Base-by-base conservation (phyloP, 2,113 vertebrate species). In the Agelaius tricolor region DNA sequence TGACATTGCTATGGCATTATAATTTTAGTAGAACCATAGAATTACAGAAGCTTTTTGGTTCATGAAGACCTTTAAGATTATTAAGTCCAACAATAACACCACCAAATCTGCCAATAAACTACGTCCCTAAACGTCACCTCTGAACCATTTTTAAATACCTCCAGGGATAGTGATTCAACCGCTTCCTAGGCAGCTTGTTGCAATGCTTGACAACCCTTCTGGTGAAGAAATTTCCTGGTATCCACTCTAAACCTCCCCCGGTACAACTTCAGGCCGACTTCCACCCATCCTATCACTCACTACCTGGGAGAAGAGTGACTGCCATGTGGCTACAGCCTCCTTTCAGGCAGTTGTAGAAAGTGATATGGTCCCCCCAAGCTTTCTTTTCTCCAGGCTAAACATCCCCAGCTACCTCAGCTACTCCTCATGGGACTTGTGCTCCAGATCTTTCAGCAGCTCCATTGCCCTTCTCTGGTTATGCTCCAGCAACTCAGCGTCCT, bases 381-480 rank as follows among this genome's bases (percentile, higher is more conserved):
- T 81, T 26, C 43, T 68, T 27, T 67, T 33, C 65, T 68, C 13
- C 10, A 58, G 23, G 3, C 4, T 24, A 22, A 80, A 37, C 13
- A 55, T 11, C 17, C 7, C 12, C 52, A n/a, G 57, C 6, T 75
- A 19, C 15, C 23, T 28, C 68, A 88, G 30, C 8, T 0, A 0
- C 6, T 67, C 15, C 13, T 39, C 20, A 16, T 4, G 18, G 3
- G 6, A 37, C 7, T 31, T 62, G 15, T 33, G 1, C 23, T 91
- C 23, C 2, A 77, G 17, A 19, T 6, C 21, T 15, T 30, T 87
- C 22, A 44, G 44, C 39, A 90, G 23, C 13, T 55, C 39, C 41
- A 11, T 20, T 55, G 23, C 16, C 17, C 30, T 39, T 62, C 65
- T 59, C 2, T 51, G 35, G 19, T 55, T 16, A 20, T 0, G 0